Conservation (phyloP, 2,797 vertebrate species). For the Gadopsis marmoratus region DNA sequence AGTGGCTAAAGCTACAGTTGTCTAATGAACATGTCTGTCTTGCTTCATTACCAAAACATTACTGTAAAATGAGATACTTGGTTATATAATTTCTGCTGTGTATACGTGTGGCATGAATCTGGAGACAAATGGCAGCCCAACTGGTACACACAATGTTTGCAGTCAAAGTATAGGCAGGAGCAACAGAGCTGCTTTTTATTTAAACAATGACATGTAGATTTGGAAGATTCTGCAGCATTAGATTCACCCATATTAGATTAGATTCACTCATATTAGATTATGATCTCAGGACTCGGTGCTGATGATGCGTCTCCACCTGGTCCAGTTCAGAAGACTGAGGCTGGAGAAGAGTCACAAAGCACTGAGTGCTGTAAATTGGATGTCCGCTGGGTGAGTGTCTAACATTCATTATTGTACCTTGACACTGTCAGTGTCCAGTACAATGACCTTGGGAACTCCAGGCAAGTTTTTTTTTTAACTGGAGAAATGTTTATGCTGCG, state of each 20-base stretch:
- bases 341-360: background rate
- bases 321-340: background rate
- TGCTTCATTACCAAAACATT: background rate
- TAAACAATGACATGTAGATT: background rate
- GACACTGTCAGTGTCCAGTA: slow-evolving; percentile 27
- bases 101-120: background rate
- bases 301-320: slow-evolving; percentile 9
- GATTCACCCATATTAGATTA: background rate
- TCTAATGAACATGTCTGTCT: background rate
- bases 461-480: slow-evolving; percentile 23
- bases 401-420: background rate
- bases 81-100: background rate
- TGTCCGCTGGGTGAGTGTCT: slow-evolving; percentile 1
- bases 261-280: slow-evolving; percentile 1
- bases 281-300: background rate
- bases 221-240: slow-evolving; percentile 8
- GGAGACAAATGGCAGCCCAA: background rate
- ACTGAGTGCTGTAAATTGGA: background rate
- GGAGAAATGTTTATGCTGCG: slow-evolving; percentile 34
- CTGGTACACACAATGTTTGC: background rate
- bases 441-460: slow-evolving; percentile 34
- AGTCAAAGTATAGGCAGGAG: background rate
- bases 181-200: background rate
- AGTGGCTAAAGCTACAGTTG: background rate
- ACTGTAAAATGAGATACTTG: background rate